These are phyloP conservation scores for Eidolon helvum DNA, from an alignment of 2,113 vertebrate genomes.

Conservation along the genomic window DNA sequence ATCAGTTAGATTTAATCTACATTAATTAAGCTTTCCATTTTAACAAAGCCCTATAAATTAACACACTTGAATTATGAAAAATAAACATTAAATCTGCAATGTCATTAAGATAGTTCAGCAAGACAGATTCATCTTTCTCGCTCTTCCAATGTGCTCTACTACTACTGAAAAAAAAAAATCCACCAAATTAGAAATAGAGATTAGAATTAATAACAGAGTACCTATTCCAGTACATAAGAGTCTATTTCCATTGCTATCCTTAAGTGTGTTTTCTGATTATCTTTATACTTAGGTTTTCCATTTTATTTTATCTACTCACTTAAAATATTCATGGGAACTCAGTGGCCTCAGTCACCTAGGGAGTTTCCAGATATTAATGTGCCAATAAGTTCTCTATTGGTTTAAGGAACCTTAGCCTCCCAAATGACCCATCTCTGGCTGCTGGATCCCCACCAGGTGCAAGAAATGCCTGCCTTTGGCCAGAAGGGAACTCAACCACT, in stretches of 20 bases:
- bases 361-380: neutral
- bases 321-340: conserved; percentile 1
- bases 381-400: neutral
- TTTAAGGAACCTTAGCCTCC: neutral
- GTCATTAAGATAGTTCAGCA: conserved; percentile 68
- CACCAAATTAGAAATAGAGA: conserved; percentile 54
- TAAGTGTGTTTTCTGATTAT: neutral
- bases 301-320: conserved; percentile 25
- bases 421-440: neutral
- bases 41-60: conserved; percentile 69
- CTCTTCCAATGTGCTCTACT: neutral
- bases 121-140: conserved; percentile 63
- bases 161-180: neutral
- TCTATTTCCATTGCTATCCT: conserved; percentile 13
- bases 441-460: neutral
- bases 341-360: neutral
- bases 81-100: conserved; percentile 59
- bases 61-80: conserved; percentile 70
- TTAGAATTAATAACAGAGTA: conserved; percentile 55
- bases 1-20: conserved; percentile 73
- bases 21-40: conserved; percentile 75
- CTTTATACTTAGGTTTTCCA: conserved; percentile 23
- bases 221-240: neutral
- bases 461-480: neutral
- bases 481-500: neutral